Evolutionary conservation across 2,888 invertebrate genomes (phyloP).

Genomic region (Beris morrisii): DNA sequence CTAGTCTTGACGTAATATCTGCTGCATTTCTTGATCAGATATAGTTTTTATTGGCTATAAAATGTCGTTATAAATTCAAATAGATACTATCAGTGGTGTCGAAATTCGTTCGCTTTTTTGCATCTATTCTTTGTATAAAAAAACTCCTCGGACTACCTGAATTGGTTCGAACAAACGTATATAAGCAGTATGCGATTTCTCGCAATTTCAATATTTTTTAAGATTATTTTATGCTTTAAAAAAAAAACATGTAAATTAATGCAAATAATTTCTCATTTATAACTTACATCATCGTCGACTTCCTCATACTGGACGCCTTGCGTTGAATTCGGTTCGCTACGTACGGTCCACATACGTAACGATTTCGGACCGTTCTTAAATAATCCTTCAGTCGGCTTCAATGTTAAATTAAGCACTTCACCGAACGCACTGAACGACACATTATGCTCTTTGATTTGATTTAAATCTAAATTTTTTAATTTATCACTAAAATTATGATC

Average conservation of each 20-base stretch:
- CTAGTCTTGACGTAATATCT: too few relatives aligned
- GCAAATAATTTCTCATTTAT: background rate
- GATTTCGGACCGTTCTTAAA: constrained; percentile 66
- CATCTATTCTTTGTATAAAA: too few relatives aligned
- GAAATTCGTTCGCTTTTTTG: too few relatives aligned
- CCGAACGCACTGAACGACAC: constrained; percentile 82
- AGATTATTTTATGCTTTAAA: background rate
- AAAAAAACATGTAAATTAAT: background rate
- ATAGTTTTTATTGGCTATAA: too few relatives aligned
- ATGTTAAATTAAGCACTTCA: constrained; percentile 69
- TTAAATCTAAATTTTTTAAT: constrained; percentile 43
- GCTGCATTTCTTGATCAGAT: too few relatives aligned
- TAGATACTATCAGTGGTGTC: too few relatives aligned
- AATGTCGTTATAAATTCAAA: too few relatives aligned
- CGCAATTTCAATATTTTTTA: background rate
- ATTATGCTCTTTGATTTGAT: constrained; percentile 57
- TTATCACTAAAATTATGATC: constrained; percentile 40
- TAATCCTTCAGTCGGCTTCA: constrained; percentile 76
- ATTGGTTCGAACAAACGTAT: background rate
- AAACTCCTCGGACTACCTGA: background rate
- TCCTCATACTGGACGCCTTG: constrained; percentile 80
- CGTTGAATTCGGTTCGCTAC: constrained; percentile 74
- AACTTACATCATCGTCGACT: constrained; percentile 66
- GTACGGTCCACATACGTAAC: constrained; percentile 79
- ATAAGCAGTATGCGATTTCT: background rate